Evolutionary conservation across 2,113 vertebrate species (phyloP).

Genomic region (Peromyscus leucopus): DNA sequence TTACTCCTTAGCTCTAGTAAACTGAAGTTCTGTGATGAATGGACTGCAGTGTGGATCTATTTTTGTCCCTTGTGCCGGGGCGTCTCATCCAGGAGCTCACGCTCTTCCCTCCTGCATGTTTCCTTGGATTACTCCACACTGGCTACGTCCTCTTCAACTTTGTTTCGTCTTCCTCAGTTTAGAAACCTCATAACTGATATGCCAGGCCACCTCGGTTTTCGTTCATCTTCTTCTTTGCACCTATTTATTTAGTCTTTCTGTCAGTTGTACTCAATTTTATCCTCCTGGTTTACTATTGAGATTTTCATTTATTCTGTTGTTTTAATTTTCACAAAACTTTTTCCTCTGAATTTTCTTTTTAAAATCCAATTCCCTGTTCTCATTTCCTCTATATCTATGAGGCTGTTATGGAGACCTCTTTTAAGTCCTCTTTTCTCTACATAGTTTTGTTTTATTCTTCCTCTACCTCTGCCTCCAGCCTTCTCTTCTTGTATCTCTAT

Average conservation of each 20-base stretch:
- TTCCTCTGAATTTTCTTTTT: not conserved
- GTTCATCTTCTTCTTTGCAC: not conserved
- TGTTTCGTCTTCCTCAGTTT: not conserved
- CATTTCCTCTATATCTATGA: not conserved
- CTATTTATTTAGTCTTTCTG: constrained; percentile 11
- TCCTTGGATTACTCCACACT: not conserved
- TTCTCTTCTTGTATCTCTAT: not conserved
- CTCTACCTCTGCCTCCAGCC: not conserved
- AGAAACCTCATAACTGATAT: not conserved
- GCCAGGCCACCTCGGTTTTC: not conserved
- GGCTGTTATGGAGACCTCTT: not conserved
- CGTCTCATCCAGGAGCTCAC: not conserved
- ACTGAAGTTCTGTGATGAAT: not conserved
- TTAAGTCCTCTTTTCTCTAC: not conserved
- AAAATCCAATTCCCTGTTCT: not conserved
- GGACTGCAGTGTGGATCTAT: not conserved
- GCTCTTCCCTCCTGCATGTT: not conserved
- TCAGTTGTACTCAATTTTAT: not conserved
- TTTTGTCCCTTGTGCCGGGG: not conserved
- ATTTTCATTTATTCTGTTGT: not conserved
- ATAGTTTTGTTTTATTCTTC: not conserved
- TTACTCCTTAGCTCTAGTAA: not conserved
- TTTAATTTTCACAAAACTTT: not conserved
- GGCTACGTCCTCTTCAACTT: not conserved
- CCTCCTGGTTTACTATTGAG: not conserved